Base-by-base conservation (phyloP, 2,113 vertebrate genomes). In the Calidris pygmaea region DNA sequence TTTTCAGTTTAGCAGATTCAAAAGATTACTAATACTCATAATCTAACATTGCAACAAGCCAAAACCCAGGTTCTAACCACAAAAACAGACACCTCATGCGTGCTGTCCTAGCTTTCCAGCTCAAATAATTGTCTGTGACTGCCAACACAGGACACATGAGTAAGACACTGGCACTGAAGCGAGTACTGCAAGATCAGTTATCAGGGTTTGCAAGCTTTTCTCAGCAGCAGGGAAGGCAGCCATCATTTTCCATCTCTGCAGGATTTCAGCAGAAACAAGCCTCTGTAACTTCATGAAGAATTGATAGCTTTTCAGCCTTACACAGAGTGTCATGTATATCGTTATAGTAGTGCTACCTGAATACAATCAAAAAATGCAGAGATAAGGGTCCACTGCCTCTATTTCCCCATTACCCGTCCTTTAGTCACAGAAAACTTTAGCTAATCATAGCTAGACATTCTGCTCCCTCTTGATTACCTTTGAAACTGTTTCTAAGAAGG, bases 71-170 rank as follows among this genome's bases (percentile, higher is more conserved):
- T 95, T 90, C 85, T 92, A 81, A 95, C 59, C 68, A 92, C 79
- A 96, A 96, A 95, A 96, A 37, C 94, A 95, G 86, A 90, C 68
- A 95, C 55, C 55, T 96, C 75, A 66, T 83, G 62, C 27, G 1
- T 88, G 83, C 60, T 86, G 59, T 16, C 79, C 47, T 41, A 80
- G 60, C 72, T 84, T 95, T 97, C 79, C 91, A 93, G 75, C 45
- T 92, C 68, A 92, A 88, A 90, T 92, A 93, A 88, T 77, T 74
- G 35, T 71, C 50, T 77, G 22, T 47, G 56, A 67, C 84, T 95
- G 91, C 91, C 95, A 95, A 71, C 56, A 78, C 52, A 75, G 73
- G 68, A 93, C 76, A 86, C 65, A 55, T 93, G 79, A 95, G 83
- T 93, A 96, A 96, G 83, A 90, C 32, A 39, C 65, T 87, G 76